These are phyloP conservation scores for Calypte anna DNA, from an alignment of 2,113 vertebrate genomes.

Conservation along the genomic window DNA sequence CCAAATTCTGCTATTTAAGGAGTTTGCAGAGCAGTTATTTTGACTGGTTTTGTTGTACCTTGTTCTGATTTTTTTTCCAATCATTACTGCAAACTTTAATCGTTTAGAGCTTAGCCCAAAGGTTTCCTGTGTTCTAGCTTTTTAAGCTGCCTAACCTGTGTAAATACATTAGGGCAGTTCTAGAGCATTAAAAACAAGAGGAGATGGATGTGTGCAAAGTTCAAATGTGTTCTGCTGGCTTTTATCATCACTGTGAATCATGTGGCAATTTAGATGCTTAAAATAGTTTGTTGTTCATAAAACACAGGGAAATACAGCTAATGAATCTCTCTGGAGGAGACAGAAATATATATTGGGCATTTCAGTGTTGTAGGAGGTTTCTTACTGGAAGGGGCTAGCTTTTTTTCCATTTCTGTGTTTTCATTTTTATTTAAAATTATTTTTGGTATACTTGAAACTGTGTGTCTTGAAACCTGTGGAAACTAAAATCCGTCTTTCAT, in stretches of 20 bases:
- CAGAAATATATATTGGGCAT: not conserved
- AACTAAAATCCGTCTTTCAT: not conserved
- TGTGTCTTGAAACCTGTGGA: not conserved
- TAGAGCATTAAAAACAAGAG: constrained; percentile 47
- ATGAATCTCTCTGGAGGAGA: not conserved
- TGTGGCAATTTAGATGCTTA: constrained; percentile 45
- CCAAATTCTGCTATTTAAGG: not conserved
- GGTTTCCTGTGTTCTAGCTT: constrained; percentile 41
- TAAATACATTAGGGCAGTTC: constrained; percentile 57
- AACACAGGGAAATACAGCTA: constrained; percentile 31
- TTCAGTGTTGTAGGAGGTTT: not conserved
- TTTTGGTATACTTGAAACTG: not conserved
- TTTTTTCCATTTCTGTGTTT: not conserved
- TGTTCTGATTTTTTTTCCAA: not conserved
- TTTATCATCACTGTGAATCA: constrained; percentile 55
- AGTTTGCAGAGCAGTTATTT: not conserved
- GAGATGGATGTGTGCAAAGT: constrained; percentile 50
- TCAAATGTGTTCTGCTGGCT: constrained; percentile 47
- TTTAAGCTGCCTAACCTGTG: constrained; percentile 52
- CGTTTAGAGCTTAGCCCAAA: not conserved
- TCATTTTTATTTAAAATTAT: not conserved
- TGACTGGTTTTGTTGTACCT: not conserved
- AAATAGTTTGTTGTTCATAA: constrained; percentile 53
- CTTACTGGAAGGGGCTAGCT: not conserved
- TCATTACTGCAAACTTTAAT: constrained; percentile 41